Base-by-base conservation (phyloP, 2,797 vertebrate species). In the Masticophis lateralis region DNA sequence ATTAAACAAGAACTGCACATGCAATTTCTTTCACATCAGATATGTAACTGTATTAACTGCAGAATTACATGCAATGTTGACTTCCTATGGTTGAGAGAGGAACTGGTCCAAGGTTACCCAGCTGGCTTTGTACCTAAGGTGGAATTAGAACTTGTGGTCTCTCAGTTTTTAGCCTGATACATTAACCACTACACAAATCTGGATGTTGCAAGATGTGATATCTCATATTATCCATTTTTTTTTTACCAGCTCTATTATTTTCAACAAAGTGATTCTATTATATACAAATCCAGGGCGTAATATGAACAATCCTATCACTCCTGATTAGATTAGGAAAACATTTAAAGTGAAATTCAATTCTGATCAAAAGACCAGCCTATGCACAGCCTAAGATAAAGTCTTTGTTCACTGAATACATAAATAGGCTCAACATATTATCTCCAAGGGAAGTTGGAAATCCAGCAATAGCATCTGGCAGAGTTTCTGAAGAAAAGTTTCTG, bases 381-480 rank as follows among this genome's bases (percentile, higher is more conserved):
- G 91, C 92, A 93, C 88, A 90, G 47, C 63, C 1, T 47, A 37
- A n/a, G 7, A 18, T 43, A 94, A 93, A 95, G 90, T 92, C 91
- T 89, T 0, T 0, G 90, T 93, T 92, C 92, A 55, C 16, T 66
- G 59, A 59, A 57, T 88, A 53, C 0, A 43, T 18, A 53, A 93
- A 53, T n/a, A 14, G 18, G 25, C 53, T 43, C 90, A 91, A 91
- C 92, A 92, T 94, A 92, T 87, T 55, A 92, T 95, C 92, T 93
- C 83, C 0, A 0, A 94, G 93, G 87, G n/a, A 96, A 94, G 88
- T 88, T 61, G 63, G 27, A 96, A 94, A 90, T 90, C 51, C 0
- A 32, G 94, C 96, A 94, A 93, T 89, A 94, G 94, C 5, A 43
- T 57, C 92, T 96, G 97, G 96, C 96, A 96, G 66, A 90, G 88